A percentile compares a stretch with the other conserved stretches of the same genome.
Conservation (phyloP, 2,888 invertebrate species). For the Pheosia gnoma region DNA sequence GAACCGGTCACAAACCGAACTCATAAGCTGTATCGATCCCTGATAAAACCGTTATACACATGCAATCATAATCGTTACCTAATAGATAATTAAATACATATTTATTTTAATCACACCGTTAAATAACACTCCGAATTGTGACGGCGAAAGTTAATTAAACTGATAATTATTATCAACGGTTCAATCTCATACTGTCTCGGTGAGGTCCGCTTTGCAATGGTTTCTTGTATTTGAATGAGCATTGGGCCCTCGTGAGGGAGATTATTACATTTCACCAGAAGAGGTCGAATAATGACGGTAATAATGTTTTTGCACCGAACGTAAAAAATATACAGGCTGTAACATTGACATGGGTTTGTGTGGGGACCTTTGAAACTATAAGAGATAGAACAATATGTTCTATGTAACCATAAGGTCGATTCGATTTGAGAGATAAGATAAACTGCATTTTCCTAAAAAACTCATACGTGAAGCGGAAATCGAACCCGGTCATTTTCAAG, state of each 20-base stretch:
- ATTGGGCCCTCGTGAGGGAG: slow-evolving; percentile 2
- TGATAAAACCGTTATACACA: slow-evolving; percentile 4
- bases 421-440: too few relatives aligned
- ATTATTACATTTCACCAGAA: not conserved
- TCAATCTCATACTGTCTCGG: slow-evolving; percentile 22
- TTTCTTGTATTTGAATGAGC: slow-evolving; percentile 9
- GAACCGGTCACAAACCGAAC: not conserved
- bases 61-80: slow-evolving; percentile 22
- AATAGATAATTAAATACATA: slow-evolving; percentile 29
- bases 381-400: too few relatives aligned
- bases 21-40: not conserved
- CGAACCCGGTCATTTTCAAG: too few relatives aligned
- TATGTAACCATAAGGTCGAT: too few relatives aligned
- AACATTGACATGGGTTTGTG: too few relatives aligned
- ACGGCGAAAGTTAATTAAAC: slow-evolving; percentile 38
- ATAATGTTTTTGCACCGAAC: not conserved
- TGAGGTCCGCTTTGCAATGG: slow-evolving; percentile 26
- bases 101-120: slow-evolving; percentile 29
- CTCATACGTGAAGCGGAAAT: too few relatives aligned
- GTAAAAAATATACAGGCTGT: too few relatives aligned
- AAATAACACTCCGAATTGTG: slow-evolving; percentile 22
- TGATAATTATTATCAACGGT: slow-evolving; percentile 22
- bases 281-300: not conserved
- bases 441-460: too few relatives aligned
- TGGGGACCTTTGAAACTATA: too few relatives aligned